These are phyloP conservation scores for Drosophila mulleri DNA, from an alignment of 2,888 invertebrate species.

Conservation along the genomic window DNA sequence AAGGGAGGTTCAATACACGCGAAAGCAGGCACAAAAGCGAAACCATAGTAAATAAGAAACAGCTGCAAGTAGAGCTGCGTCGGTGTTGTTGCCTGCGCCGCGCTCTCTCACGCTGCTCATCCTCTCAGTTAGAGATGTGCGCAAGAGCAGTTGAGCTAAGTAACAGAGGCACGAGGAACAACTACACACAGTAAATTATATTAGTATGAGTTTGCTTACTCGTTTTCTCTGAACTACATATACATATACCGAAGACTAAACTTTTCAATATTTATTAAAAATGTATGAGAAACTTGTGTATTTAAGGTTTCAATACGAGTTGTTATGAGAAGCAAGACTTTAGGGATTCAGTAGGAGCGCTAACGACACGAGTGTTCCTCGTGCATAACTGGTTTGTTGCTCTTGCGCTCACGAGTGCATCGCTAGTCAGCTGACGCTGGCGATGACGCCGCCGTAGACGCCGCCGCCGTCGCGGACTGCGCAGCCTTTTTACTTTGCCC, in stretches of 20 bases:
- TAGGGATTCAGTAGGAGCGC: background rate
- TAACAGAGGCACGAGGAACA: background rate
- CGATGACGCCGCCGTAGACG: conserved; percentile 26
- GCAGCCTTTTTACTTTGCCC: conserved; percentile 52
- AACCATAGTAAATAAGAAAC: conserved; percentile 80
- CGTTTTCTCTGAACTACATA: background rate
- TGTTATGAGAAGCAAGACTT: too few relatives aligned
- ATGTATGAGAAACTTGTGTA: too few relatives aligned
- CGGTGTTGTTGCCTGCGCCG: conserved; percentile 33
- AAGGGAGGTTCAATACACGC: conserved; percentile 75
- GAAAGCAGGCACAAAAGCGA: conserved; percentile 65
- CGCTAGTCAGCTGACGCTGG: conserved; percentile 50
- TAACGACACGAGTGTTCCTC: conserved; percentile 6
- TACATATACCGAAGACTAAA: background rate
- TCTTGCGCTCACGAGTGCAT: conserved; percentile 44
- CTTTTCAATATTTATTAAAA: background rate
- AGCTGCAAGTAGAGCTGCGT: conserved; percentile 69
- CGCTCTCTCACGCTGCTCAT: conserved; percentile 25
- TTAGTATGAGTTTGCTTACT: background rate
- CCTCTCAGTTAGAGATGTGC: conserved; percentile 40
- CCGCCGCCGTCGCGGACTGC: conserved; percentile 26
- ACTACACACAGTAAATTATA: background rate
- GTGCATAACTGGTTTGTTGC: background rate
- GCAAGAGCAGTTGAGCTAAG: too few relatives aligned
- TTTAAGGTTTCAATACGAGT: background rate